Base-by-base conservation (phyloP, 2,888 invertebrate species). In the Hypsopygia costalis region DNA sequence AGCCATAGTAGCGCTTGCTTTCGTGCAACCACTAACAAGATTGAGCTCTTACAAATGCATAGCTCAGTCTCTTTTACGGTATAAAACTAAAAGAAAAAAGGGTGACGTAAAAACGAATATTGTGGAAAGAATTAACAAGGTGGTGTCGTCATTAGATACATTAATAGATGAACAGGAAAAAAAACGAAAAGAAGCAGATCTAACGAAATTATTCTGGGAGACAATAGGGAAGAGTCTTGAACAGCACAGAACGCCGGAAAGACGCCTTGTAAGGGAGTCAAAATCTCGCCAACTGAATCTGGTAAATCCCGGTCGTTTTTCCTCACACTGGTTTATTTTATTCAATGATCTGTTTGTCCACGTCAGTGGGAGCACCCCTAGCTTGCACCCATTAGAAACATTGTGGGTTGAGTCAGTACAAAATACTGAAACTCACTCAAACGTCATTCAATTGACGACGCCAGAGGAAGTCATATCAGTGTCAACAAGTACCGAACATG, bases 311-410 rank as follows among this genome's bases (percentile, higher is more conserved):
- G 92, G 94, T 11, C 90, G 94, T 47, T 94, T 96, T 71, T 93
- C 94, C 3, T 92, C 93, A 0, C 94, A 95, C 61, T 93, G 93
- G 90, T 95, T 97, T 61, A 91, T 97, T 52, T 83, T 97, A 36
- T 92, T 97, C 62, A 95, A 93, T 41, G 97, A 97, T 74, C 85
- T 94, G 40, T 93, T 97, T 48, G 91, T 96, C 41, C 95, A 96
- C 63, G 85, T 94, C 16, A 90, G 90, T 59, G 93, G 94, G 27
- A 92, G 93, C 16, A 90, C 92, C 1, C 90, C 93, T 37, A 91
- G 89, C 42, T 74, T 91, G 0, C 94, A 94, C 76, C 91, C 93
- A 6, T 81, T 97, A 48, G 91, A 91, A 47, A 94, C 94, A 0
- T 71, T 97, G 33, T 97, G 97, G 97, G 91, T 96, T 1, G 95